phyloP scores from a whole-genome alignment of 2,888 invertebrate genomes.

The Gasteruption jaculator region DNA sequence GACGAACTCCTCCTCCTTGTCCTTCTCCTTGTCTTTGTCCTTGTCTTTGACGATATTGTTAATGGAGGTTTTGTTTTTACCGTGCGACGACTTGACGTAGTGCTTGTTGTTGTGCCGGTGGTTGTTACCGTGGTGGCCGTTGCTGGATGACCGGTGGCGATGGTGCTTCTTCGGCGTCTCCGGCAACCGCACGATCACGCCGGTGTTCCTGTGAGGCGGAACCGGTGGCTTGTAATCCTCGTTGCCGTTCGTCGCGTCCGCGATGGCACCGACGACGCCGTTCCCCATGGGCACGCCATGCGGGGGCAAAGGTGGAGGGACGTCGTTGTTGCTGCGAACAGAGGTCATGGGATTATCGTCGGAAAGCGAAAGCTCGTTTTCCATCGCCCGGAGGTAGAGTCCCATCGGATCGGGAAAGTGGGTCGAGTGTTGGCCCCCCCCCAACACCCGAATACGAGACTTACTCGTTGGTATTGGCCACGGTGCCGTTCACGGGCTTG shows the following conservation, averaged over 20 bases:
- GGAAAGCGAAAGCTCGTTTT: too few species aligned
- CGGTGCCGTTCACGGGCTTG: too few species aligned
- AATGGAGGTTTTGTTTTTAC: constrained; percentile 30
- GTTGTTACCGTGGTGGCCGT: constrained; percentile 40
- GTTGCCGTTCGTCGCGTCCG: constrained; percentile 34
- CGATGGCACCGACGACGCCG: constrained; percentile 26
- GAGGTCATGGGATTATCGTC: too few species aligned
- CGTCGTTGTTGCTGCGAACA: constrained; percentile 48
- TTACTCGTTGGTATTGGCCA: not conserved
- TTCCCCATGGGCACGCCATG: constrained; percentile 49
- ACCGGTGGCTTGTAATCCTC: constrained; percentile 84
- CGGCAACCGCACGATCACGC: constrained; percentile 55
- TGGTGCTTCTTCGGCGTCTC: constrained; percentile 48
- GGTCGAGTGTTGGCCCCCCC: too few species aligned
- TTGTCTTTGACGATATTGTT: too few species aligned
- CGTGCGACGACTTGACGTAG: constrained; percentile 29
- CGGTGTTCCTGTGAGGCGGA: constrained; percentile 78
- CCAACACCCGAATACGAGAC: not conserved
- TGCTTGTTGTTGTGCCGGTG: constrained; percentile 34
- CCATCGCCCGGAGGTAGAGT: too few species aligned
- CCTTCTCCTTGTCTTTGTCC: constrained; percentile 25
- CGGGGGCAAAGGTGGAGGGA: constrained; percentile 55
- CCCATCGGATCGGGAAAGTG: too few species aligned
- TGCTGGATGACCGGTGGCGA: constrained; percentile 46
- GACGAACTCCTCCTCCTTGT: constrained; percentile 40